A percentile compares a stretch with the other conserved stretches of the same genome.
Evolutionary conservation across 2,888 invertebrate genomes (phyloP).

Genomic region (Panopea generosa): DNA sequence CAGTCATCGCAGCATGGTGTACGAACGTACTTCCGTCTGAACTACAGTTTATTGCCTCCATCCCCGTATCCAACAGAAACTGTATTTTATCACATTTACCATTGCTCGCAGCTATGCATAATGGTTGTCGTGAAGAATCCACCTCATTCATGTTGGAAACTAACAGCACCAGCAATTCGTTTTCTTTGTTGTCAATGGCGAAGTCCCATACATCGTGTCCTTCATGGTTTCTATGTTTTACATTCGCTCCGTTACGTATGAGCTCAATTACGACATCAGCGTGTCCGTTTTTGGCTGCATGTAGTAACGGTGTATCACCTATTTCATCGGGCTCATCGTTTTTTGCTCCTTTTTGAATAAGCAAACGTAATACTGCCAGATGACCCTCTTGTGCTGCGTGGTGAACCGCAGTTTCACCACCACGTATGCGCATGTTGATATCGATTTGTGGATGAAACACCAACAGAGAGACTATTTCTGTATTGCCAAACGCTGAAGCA

Average conservation of each 20-base stretch:
- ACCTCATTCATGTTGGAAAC: neutral
- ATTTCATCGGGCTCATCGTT: conserved; percentile 79
- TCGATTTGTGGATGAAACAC: conserved; percentile 68
- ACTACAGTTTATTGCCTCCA: conserved; percentile 71
- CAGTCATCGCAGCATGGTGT: conserved; percentile 78
- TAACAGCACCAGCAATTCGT: conserved; percentile 63
- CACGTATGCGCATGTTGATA: conserved; percentile 72
- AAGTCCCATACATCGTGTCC: conserved; percentile 79
- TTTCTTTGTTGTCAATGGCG: conserved; percentile 72
- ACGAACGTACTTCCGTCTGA: conserved; percentile 76
- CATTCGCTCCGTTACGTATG: conserved; percentile 65
- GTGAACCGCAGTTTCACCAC: conserved; percentile 81
- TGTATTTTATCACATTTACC: conserved; percentile 73
- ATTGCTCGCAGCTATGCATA: conserved; percentile 74
- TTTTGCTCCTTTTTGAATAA: conserved; percentile 76
- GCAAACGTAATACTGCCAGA: conserved; percentile 70
- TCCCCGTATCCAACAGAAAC: conserved; percentile 69
- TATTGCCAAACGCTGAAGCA: conserved; percentile 79
- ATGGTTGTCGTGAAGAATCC: conserved; percentile 62
- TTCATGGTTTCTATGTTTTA: conserved; percentile 72
- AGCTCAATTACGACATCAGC: conserved; percentile 71
- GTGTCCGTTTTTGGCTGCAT: conserved; percentile 77
- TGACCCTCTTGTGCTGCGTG: conserved; percentile 83
- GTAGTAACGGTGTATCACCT: conserved; percentile 79
- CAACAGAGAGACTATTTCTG: conserved; percentile 59